Evolutionary conservation across 1,140 invertebrate genomes (phyloP).

Genomic region (Pseudomyrmex flavicornis): DNA sequence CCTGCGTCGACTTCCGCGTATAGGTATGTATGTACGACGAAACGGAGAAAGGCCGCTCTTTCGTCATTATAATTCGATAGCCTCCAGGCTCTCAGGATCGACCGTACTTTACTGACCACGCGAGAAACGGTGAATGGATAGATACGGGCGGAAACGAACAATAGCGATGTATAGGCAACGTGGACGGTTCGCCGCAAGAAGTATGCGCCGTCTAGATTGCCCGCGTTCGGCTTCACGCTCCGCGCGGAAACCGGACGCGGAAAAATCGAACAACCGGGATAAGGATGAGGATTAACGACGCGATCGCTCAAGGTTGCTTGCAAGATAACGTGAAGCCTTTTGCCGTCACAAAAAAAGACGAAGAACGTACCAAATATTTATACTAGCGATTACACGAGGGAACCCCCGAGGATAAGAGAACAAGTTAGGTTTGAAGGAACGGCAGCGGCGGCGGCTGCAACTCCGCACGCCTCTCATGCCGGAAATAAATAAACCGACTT

Average conservation of each 20-base stretch:
- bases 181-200: constrained; percentile 15
- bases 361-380: constrained; percentile 59
- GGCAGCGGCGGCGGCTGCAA: neutral
- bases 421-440: constrained; percentile 14
- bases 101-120: constrained; percentile 55
- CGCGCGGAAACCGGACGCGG: constrained; percentile 15
- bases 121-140: constrained; percentile 43
- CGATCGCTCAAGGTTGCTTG: constrained; percentile 48
- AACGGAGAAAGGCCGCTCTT: constrained; percentile 62
- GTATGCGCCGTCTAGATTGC: constrained; percentile 4
- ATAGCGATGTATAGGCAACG: constrained; percentile 33
- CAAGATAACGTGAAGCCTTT: constrained; percentile 18
- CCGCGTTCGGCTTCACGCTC: constrained; percentile 51
- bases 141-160: constrained; percentile 57
- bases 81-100: constrained; percentile 60
- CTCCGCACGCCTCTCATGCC: neutral
- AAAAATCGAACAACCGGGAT: neutral
- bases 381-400: constrained; percentile 27
- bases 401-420: constrained; percentile 1
- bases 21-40: neutral
- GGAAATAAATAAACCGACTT: constrained; percentile 63
- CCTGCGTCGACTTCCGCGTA: constrained; percentile 55
- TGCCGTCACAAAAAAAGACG: neutral
- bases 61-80: constrained; percentile 69
- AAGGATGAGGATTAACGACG: constrained; percentile 43